phyloP scores from a whole-genome alignment of 2,113 vertebrate species.

The Campylomormyrus tamandua region DNA sequence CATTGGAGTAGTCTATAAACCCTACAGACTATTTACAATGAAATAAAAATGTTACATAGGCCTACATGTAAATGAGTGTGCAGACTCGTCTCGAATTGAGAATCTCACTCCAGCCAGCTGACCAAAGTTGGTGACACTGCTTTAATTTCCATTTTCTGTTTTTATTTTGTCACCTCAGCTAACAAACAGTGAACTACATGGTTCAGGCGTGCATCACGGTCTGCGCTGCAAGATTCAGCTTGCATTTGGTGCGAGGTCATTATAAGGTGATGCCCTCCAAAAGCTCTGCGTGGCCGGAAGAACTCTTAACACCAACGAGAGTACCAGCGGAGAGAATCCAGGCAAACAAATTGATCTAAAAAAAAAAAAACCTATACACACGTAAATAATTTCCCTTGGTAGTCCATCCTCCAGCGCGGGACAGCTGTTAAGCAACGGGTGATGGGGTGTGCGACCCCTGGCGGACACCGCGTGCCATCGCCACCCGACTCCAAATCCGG shows the following conservation, averaged over 20 bases:
- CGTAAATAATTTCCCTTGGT: conserved; percentile 9
- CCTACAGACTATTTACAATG: not conserved
- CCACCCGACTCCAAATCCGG: not conserved
- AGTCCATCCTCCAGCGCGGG: not conserved
- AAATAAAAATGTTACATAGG: not conserved
- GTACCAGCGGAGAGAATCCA: not conserved
- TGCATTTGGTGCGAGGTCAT: not conserved
- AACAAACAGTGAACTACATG: not conserved
- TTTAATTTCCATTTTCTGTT: not conserved
- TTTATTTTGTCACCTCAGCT: not conserved
- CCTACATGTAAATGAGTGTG: not conserved
- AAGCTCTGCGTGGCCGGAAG: too few species aligned
- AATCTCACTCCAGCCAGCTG: not conserved
- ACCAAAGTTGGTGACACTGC: not conserved
- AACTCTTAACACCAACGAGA: not conserved
- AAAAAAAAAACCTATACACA: not conserved
- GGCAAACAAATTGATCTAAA: not conserved
- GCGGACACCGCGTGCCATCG: conserved; percentile 32
- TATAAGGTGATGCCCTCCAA: too few species aligned
- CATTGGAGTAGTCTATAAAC: not conserved
- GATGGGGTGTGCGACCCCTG: conserved; percentile 31
- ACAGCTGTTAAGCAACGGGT: not conserved
- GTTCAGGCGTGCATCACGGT: not conserved
- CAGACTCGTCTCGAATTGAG: not conserved
- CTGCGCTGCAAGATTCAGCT: not conserved